Conservation (phyloP, 2,113 vertebrate genomes). For the Columba livia region DNA sequence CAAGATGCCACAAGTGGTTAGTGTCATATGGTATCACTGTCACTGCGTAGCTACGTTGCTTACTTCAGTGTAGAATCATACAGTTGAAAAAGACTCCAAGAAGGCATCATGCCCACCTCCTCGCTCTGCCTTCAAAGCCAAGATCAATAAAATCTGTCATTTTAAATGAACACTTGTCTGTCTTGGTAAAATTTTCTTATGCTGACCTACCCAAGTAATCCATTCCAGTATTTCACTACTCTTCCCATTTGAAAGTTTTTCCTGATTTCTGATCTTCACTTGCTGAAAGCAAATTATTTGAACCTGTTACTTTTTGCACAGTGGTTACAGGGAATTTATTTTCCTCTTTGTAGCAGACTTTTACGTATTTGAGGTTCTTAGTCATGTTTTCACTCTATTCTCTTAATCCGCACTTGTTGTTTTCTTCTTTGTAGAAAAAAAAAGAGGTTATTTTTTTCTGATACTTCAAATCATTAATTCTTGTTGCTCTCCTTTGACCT, state of each 20-base stretch:
- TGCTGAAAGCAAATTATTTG: background rate
- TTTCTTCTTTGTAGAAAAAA: background rate
- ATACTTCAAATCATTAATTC: background rate
- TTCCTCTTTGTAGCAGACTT: background rate
- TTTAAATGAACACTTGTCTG: background rate
- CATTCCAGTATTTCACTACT: background rate
- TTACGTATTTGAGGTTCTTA: background rate
- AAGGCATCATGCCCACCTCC: accelerated
- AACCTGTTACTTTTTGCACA: background rate
- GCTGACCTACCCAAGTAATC: background rate
- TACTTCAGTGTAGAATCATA: background rate
- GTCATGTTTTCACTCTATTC: background rate
- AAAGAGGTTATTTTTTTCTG: background rate
- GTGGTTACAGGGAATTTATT: background rate
- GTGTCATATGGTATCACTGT: background rate
- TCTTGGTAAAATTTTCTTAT: background rate
- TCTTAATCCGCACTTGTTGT: background rate
- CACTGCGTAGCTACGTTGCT: background rate
- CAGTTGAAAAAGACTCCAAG: background rate
- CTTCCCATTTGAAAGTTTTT: background rate
- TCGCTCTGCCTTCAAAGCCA: background rate
- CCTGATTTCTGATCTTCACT: background rate
- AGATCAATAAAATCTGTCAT: background rate
- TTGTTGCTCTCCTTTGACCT: background rate
- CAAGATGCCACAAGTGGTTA: background rate